These are phyloP conservation scores for Bombus pyrosoma DNA, from an alignment of 1,140 invertebrate genomes.

Conservation along the genomic window DNA sequence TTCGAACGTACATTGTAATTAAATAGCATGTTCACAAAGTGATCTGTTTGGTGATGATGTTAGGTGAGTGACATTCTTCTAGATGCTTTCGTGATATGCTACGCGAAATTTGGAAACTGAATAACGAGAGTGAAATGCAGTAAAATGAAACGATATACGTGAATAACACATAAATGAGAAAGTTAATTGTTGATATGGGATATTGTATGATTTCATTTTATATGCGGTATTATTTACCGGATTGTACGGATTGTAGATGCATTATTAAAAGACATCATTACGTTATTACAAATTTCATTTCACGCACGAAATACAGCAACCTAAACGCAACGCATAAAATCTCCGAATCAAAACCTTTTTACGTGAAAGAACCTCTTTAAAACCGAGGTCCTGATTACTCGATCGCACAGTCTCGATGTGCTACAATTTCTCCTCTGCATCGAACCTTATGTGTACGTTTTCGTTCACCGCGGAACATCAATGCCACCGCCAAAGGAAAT, in stretches of 20 bases:
- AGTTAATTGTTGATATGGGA: neutral
- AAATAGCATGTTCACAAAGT: neutral
- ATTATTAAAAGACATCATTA: neutral
- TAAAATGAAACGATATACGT: no score
- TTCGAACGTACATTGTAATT: neutral
- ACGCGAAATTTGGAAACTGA: no score
- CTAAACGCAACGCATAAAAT: neutral
- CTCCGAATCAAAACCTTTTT: neutral
- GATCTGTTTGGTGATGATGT: neutral
- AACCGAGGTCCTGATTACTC: neutral
- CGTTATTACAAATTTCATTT: neutral
- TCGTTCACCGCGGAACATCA: neutral
- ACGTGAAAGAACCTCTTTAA: neutral
- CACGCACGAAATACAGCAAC: neutral
- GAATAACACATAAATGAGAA: neutral
- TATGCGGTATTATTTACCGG: neutral
- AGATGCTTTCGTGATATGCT: no score
- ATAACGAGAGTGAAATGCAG: no score
- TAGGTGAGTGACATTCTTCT: neutral
- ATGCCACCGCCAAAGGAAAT: slow-evolving; percentile 10
- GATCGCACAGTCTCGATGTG: neutral
- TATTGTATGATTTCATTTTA: neutral
- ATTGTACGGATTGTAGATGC: neutral
- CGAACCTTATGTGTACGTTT: neutral
- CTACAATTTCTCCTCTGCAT: no score